Evolutionary conservation across 2,797 vertebrate species (phyloP).

Genomic region (Synaphobranchus kaupii): DNA sequence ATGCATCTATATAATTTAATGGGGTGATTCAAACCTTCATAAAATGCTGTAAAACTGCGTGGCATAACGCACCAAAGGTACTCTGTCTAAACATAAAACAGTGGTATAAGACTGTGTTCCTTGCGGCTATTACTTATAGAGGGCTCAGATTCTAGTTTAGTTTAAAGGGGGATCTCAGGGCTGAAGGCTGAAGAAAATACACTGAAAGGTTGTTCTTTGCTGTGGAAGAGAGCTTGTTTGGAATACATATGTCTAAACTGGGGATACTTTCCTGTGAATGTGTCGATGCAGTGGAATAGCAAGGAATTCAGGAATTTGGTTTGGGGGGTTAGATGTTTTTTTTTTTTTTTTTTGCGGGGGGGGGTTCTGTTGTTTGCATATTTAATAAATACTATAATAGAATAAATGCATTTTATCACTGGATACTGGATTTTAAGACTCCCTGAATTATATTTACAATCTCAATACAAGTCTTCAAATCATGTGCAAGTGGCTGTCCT

Average conservation of each 20-base stretch:
- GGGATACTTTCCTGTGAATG: no score
- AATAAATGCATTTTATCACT: background rate
- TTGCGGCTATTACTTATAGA: background rate
- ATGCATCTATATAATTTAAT: constrained; percentile 20
- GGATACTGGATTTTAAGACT: background rate
- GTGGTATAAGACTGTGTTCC: background rate
- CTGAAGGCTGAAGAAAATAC: background rate
- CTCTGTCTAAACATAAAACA: background rate
- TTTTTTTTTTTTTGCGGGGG: no score
- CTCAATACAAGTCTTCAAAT: background rate
- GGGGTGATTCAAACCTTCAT: constrained; percentile 8
- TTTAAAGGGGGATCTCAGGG: background rate
- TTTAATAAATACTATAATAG: no score
- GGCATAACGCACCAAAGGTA: background rate
- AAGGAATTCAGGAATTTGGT: no score
- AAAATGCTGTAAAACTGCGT: background rate
- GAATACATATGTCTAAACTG: background rate
- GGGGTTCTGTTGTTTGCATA: no score
- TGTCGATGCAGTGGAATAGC: no score
- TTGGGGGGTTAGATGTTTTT: no score
- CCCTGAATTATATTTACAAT: background rate
- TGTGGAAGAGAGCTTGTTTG: background rate
- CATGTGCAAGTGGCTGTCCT: background rate
- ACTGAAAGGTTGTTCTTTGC: background rate
- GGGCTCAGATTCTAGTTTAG: background rate